Conservation (phyloP, 2,888 invertebrate species). For the Rhagophthalmus giganteus region DNA sequence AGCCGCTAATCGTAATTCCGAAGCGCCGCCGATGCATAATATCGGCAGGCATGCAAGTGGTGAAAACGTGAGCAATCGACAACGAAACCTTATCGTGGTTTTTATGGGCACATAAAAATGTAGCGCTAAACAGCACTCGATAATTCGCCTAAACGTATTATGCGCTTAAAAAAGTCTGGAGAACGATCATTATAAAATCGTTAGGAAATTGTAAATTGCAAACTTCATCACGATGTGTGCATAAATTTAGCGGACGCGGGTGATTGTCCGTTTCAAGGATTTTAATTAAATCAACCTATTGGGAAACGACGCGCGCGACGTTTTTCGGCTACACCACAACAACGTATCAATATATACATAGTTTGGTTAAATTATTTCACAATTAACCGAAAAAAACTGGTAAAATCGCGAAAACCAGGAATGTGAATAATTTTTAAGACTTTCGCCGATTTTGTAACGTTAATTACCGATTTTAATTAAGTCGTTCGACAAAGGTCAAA, state of each 20-base stretch:
- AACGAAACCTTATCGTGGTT: conserved; percentile 1
- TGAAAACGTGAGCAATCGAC: conserved; percentile 5
- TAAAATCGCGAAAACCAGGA: too few species aligned
- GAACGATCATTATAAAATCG: conserved; percentile 13
- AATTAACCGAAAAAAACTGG: too few species aligned
- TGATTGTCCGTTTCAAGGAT: conserved; percentile 41
- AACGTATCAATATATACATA: neutral
- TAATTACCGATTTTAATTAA: too few species aligned
- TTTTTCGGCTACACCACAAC: neutral
- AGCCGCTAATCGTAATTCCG: conserved; percentile 9
- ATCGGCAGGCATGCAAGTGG: conserved; percentile 3
- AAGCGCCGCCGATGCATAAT: conserved; percentile 9
- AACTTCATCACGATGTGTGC: conserved; percentile 14
- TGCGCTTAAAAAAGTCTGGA: neutral
- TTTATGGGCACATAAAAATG: conserved; percentile 4
- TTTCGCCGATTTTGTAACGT: too few species aligned
- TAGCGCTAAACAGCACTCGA: neutral
- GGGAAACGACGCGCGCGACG: neutral
- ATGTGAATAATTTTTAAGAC: too few species aligned
- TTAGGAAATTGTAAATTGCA: conserved; percentile 12
- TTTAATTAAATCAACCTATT: conserved; percentile 30
- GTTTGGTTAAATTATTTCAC: neutral
- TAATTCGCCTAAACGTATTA: neutral
- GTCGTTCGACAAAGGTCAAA: too few species aligned
- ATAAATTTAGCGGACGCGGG: conserved; percentile 32